Base-by-base conservation (phyloP, 2,113 vertebrate species). In the Cheilinus undulatus region DNA sequence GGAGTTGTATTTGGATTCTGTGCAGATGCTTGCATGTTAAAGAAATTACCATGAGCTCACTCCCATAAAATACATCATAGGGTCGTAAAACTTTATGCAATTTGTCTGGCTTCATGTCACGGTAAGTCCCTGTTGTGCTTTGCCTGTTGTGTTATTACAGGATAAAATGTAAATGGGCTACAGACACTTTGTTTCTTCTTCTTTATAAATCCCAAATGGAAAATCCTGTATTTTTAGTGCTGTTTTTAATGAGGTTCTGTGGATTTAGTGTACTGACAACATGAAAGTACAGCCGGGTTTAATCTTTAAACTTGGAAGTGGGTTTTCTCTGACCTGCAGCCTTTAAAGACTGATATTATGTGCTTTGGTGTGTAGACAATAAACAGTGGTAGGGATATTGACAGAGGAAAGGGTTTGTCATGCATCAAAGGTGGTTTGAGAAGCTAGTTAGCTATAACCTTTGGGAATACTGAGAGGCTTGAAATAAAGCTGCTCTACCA, bases 21-120 rank as follows among this genome's bases (percentile, higher is more conserved):
- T 72, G 67, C 36, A 4, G 14, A 15, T 64, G 58, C 11, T 34
- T 73, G 73, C 69, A 79, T 87, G 82, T 65, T 75, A 73, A 85
- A 84, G 69, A 80, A 81, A 88, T 88, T 73, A 75, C 52, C 53
- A 69, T 78, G 84, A 89, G 65, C 84, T 89, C 86, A 86, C 42
- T 76, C 45, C 57, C 68, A 56, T 86, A 73, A 88, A 88, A 82
- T 70, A 64, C 42, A 53, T 69, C 63, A 54, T 30, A 26, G 58
- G 40, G 65, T 84, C 65, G 56, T 89, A 80, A 87, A 88, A 83
- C 62, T 66, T 79, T 22, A 76, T 63, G 54, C 26, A 61, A 30
- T 64, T 62, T 71, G 62, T 67, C 76, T 77, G 66, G 73, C 64
- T 76, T 59, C 27, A 68, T 30, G 36, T 71, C 34, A 75, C 19